Evolutionary conservation across 2,888 invertebrate genomes (phyloP).

Genomic region (Drosophila silvestris): DNA sequence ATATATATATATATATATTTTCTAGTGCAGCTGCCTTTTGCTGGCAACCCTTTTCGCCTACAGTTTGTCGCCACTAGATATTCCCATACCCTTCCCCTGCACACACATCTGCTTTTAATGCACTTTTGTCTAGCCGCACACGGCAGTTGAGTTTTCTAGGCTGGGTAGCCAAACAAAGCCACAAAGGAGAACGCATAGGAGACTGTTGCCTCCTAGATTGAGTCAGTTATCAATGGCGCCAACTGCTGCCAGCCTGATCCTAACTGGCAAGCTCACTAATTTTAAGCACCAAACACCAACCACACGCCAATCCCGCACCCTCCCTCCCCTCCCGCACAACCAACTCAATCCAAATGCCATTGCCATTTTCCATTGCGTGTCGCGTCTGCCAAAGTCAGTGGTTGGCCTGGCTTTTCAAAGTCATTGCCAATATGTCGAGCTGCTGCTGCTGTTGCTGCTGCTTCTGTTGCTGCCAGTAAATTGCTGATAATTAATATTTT

Average conservation of each 20-base stretch:
- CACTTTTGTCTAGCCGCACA: conserved; percentile 53
- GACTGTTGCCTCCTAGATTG: conserved; percentile 24
- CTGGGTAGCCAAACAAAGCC: conserved; percentile 20
- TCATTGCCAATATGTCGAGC: conserved; percentile 73
- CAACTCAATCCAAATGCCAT: conserved; percentile 32
- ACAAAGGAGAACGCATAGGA: conserved; percentile 11
- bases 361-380: conserved; percentile 64
- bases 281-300: conserved; percentile 42
- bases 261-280: conserved; percentile 66
- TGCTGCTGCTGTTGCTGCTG: conserved; percentile 26
- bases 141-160: conserved; percentile 18
- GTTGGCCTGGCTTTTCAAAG: conserved; percentile 59
- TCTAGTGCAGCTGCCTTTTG: conserved; percentile 30
- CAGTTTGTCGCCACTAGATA: conserved; percentile 1
- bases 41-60: conserved; percentile 34
- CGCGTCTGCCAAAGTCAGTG: conserved; percentile 65
- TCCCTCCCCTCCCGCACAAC: background rate
- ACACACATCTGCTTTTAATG: conserved; percentile 61
- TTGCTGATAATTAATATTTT: conserved; percentile 79
- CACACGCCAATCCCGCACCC: background rate
- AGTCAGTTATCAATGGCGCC: conserved; percentile 56
- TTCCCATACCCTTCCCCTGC: conserved; percentile 1
- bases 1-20: background rate
- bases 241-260: conserved; percentile 44
- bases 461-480: conserved; percentile 57